Conservation (phyloP, 1,140 invertebrate species). For the Littorina saxatilis region DNA sequence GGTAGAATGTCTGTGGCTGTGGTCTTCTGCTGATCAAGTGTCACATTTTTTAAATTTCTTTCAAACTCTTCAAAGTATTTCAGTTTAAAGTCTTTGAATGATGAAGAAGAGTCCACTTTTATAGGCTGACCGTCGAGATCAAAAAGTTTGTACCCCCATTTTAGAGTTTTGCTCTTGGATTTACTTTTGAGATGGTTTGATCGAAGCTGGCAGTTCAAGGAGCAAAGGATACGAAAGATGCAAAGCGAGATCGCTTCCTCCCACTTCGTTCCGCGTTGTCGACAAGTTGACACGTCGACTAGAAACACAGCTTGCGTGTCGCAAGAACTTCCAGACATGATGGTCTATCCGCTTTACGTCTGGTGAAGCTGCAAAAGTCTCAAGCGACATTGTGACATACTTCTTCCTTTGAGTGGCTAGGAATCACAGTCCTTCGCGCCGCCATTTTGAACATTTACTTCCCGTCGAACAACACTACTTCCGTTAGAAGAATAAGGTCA, state of each 20-base stretch:
- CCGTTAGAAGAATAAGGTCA: neutral
- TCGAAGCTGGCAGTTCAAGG: conserved; percentile 3
- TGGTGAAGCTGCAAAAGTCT: neutral
- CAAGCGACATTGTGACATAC: neutral
- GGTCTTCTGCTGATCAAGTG: neutral
- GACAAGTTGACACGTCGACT: conserved; percentile 14
- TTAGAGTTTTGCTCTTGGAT: conserved; percentile 36
- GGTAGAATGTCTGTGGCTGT: neutral
- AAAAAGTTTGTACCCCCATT: conserved; percentile 68
- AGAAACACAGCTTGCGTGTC: conserved; percentile 23
- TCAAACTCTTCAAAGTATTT: conserved; percentile 67
- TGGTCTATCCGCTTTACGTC: too few species aligned
- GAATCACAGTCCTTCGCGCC: conserved; percentile 9
- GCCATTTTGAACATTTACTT: conserved; percentile 42
- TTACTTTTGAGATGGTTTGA: neutral
- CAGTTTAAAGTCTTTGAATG: conserved; percentile 59
- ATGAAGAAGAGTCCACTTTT: conserved; percentile 34
- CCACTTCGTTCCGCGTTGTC: conserved; percentile 12
- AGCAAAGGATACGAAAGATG: conserved; percentile 30
- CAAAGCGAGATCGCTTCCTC: conserved; percentile 18
- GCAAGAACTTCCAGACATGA: conserved; percentile 16
- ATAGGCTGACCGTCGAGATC: conserved; percentile 39
- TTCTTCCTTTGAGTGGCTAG: too few species aligned
- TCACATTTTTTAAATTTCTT: conserved; percentile 49
- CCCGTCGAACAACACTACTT: conserved; percentile 30